Conservation (phyloP, 1,140 invertebrate genomes). For the Carposina sasakii region DNA sequence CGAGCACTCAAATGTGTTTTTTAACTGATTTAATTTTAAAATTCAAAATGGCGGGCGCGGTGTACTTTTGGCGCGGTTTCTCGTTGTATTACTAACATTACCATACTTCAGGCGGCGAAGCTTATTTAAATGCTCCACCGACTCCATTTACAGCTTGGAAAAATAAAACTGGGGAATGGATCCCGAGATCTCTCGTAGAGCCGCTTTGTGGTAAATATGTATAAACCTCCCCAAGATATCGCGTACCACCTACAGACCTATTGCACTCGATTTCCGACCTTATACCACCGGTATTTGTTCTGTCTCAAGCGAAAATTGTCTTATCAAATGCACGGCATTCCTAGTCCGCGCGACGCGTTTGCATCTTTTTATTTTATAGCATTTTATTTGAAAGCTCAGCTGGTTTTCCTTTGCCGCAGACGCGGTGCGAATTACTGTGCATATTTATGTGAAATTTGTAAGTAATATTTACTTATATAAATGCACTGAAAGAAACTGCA, state of each 20-base stretch:
- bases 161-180: constrained; percentile 69
- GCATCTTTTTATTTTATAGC: constrained; percentile 69
- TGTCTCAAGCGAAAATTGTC: constrained; percentile 5
- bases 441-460: too few species aligned
- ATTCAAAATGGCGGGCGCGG: constrained; percentile 58
- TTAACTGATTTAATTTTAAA: too few species aligned
- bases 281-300: constrained; percentile 22
- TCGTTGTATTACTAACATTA: constrained; percentile 68
- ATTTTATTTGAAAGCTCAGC: constrained; percentile 68
- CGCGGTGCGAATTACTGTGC: too few species aligned
- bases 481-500: too few species aligned
- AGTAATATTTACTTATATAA: too few species aligned
- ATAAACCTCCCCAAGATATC: constrained; percentile 53
- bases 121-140: constrained; percentile 73
- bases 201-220: constrained; percentile 72
- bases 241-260: constrained; percentile 10
- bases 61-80: constrained; percentile 44
- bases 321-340: too few species aligned
- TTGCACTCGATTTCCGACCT: constrained; percentile 30
- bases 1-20: too few species aligned
- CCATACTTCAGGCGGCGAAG: constrained; percentile 67
- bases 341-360: too few species aligned
- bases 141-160: constrained; percentile 72
- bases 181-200: constrained; percentile 65
- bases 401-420: constrained; percentile 56